Conservation (phyloP, 2,888 invertebrate species). For the Caenorhabditis wallacei region DNA sequence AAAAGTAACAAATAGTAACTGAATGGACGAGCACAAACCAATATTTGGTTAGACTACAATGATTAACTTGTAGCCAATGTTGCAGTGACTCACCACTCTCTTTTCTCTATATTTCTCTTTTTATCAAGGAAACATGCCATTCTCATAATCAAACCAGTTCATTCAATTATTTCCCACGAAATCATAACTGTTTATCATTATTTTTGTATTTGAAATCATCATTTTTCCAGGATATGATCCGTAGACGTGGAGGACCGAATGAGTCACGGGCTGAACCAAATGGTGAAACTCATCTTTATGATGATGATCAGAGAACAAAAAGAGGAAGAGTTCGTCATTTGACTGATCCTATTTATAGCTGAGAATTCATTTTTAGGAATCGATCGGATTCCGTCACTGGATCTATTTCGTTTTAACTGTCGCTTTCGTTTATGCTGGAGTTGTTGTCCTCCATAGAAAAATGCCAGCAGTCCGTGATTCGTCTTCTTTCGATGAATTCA, state of each 20-base stretch:
- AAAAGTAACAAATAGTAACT: conserved; percentile 8
- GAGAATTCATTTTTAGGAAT: conserved; percentile 57
- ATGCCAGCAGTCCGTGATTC: conserved; percentile 70
- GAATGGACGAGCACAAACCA: conserved; percentile 49
- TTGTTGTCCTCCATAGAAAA: conserved; percentile 77
- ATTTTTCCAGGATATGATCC: conserved; percentile 41
- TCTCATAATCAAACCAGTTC: conserved; percentile 28
- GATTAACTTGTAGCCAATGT: conserved; percentile 23
- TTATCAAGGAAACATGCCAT: not conserved
- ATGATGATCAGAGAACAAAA: conserved; percentile 19
- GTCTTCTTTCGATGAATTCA: conserved; percentile 63
- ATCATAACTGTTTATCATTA: conserved; percentile 3
- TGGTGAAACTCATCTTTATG: not conserved
- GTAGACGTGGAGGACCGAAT: conserved; percentile 36
- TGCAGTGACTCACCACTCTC: conserved; percentile 37
- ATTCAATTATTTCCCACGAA: conserved; percentile 1
- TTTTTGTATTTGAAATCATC: not conserved
- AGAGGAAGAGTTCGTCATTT: conserved; percentile 12
- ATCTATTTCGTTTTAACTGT: conserved; percentile 76
- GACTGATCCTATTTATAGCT: not conserved
- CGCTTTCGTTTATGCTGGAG: conserved; percentile 76
- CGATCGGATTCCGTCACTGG: conserved; percentile 81
- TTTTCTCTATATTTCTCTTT: conserved; percentile 27
- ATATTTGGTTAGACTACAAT: conserved; percentile 52
- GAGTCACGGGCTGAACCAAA: conserved; percentile 20